Evolutionary conservation across 2,797 vertebrate genomes (phyloP).

Genomic region (Oceanodroma leucorhoa): DNA sequence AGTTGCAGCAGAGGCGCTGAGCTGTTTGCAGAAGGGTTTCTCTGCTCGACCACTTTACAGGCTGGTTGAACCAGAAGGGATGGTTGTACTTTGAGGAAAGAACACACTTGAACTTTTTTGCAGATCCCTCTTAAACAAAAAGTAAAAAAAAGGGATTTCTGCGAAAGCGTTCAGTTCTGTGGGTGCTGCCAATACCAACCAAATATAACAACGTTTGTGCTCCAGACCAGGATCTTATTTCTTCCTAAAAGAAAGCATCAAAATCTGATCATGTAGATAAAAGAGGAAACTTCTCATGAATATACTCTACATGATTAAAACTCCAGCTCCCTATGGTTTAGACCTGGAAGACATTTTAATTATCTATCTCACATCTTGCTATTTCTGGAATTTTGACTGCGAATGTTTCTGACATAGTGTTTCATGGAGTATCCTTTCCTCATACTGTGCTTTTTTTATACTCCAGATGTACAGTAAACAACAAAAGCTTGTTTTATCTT

Average conservation of each 20-base stretch:
- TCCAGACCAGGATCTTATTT: conserved; percentile 55
- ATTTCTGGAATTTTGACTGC: conserved; percentile 76
- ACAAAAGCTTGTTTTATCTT: conserved; percentile 75
- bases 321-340: conserved; percentile 69
- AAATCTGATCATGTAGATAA: conserved; percentile 73
- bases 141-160: conserved; percentile 12
- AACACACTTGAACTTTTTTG: background rate
- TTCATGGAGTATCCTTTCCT: conserved; percentile 73
- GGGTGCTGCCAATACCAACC: conserved; percentile 19
- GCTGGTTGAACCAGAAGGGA: background rate
- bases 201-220: conserved; percentile 36
- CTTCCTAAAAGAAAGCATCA: conserved; percentile 65
- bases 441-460: conserved; percentile 66
- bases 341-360: conserved; percentile 79
- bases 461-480: conserved; percentile 74
- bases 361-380: conserved; percentile 78
- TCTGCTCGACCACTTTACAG: conserved; percentile 33
- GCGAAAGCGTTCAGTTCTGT: background rate
- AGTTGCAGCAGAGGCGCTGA: background rate
- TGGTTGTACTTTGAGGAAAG: background rate
- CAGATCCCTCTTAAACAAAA: background rate
- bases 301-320: conserved; percentile 76
- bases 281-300: conserved; percentile 73
- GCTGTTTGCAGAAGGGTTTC: background rate
- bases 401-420: conserved; percentile 72